phyloP scores from a whole-genome alignment of 2,888 invertebrate genomes.

The Aleiodes testaceus region DNA sequence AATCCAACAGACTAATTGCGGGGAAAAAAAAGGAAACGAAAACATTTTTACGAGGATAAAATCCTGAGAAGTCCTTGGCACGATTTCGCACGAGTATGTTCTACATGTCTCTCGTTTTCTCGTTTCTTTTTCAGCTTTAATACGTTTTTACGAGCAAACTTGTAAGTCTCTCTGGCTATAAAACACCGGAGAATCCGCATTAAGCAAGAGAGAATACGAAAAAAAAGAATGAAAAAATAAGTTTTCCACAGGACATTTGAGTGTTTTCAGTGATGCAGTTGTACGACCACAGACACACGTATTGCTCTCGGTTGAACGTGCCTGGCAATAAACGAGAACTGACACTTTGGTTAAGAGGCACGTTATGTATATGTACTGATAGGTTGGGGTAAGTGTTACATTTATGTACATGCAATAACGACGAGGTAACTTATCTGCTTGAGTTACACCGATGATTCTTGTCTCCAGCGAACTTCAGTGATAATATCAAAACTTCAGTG shows the following conservation, averaged over 20 bases:
- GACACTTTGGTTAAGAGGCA: slow-evolving; percentile 6
- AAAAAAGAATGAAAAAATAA: neutral
- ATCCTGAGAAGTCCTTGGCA: slow-evolving; percentile 58
- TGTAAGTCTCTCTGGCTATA: slow-evolving; percentile 3
- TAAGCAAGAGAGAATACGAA: neutral
- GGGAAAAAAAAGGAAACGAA: neutral
- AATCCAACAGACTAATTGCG: neutral
- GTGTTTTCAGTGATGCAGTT: too few species aligned
- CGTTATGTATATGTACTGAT: too few species aligned
- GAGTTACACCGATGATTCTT: too few species aligned
- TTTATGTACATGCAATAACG: too few species aligned
- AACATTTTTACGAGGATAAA: slow-evolving; percentile 51
- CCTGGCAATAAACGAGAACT: slow-evolving; percentile 21
- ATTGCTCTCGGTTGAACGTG: slow-evolving; percentile 17
- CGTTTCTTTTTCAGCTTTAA: slow-evolving; percentile 34
- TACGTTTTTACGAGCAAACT: slow-evolving; percentile 48
- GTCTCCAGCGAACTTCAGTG: too few species aligned
- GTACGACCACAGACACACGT: neutral
- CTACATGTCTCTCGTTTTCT: neutral
- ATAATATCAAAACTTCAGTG: too few species aligned
- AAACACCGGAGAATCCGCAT: slow-evolving; percentile 34
- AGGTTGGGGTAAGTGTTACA: too few species aligned
- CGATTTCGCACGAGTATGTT: slow-evolving; percentile 47
- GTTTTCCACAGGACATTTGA: slow-evolving; percentile 14
- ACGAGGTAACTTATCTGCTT: too few species aligned